These are phyloP conservation scores for Charina bottae DNA, from an alignment of 2,113 vertebrate species.

Conservation along the genomic window DNA sequence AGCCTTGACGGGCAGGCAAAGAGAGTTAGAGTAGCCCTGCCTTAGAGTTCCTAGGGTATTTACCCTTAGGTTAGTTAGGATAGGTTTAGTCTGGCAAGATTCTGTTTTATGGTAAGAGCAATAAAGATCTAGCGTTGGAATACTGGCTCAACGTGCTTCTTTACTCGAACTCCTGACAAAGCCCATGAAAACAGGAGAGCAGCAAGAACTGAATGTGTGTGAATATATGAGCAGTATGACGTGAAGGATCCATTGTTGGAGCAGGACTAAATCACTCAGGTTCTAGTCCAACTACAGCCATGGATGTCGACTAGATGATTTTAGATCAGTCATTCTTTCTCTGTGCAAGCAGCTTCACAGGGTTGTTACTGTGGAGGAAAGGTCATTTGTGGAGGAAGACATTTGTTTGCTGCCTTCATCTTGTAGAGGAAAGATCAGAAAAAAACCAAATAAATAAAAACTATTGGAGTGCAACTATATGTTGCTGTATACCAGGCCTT, in stretches of 20 bases:
- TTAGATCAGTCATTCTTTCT: neutral
- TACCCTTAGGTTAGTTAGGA: no score
- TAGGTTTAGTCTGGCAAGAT: no score
- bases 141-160: no score
- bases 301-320: neutral
- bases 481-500: neutral
- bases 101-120: no score
- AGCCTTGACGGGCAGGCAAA: no score
- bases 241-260: neutral
- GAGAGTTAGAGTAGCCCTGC: no score
- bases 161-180: no score
- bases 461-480: neutral
- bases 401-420: neutral
- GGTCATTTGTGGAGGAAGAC: neutral
- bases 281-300: neutral
- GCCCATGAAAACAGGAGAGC: neutral
- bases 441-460: neutral
- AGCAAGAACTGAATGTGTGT: neutral
- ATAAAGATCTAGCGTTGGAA: no score
- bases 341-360: neutral
- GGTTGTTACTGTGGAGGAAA: neutral
- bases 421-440: neutral
- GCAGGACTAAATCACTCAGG: neutral
- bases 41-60: no score
- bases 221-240: neutral